Percentiles rank a stretch among this genome's conserved stretches.
Conservation (phyloP, 1,140 invertebrate genomes). For the Cheumatopsyche charites region DNA sequence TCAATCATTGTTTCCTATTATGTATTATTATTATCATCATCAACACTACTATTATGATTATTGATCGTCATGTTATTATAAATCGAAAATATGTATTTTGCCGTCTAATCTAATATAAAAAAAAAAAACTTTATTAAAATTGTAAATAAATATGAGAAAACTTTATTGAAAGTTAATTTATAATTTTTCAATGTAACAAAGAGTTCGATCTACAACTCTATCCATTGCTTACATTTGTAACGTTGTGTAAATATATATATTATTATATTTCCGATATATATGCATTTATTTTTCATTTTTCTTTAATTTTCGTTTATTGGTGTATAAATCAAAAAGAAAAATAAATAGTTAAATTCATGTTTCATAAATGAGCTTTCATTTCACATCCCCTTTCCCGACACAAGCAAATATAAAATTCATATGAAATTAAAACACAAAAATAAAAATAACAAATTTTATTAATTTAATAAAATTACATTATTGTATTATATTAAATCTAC, state of each 20-base stretch:
- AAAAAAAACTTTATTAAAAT: no score
- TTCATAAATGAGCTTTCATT: constrained; percentile 12
- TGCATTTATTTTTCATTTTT: constrained; percentile 17
- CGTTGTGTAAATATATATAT: no score
- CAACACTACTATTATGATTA: background rate
- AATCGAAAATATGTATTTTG: no score
- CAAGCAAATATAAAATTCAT: background rate
- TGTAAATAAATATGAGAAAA: background rate
- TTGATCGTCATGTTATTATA: background rate
- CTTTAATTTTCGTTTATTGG: constrained; percentile 31
- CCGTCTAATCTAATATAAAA: no score
- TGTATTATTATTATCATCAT: constrained; percentile 13
- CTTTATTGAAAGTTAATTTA: no score
- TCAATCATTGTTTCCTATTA: constrained; percentile 36
- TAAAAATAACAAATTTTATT: no score
- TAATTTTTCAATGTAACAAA: background rate
- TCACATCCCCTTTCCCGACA: background rate
- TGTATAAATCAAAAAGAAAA: constrained; percentile 30
- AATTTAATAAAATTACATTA: no score
- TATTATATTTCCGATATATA: no score
- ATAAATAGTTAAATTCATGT: constrained; percentile 35
- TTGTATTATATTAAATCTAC: no score
- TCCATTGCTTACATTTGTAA: background rate
- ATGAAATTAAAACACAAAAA: no score
- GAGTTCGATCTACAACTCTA: background rate